Percentiles rank a stretch among this genome's conserved stretches.
Conservation (phyloP, 23 tunicate species). For the Ascidia mentula region DNA sequence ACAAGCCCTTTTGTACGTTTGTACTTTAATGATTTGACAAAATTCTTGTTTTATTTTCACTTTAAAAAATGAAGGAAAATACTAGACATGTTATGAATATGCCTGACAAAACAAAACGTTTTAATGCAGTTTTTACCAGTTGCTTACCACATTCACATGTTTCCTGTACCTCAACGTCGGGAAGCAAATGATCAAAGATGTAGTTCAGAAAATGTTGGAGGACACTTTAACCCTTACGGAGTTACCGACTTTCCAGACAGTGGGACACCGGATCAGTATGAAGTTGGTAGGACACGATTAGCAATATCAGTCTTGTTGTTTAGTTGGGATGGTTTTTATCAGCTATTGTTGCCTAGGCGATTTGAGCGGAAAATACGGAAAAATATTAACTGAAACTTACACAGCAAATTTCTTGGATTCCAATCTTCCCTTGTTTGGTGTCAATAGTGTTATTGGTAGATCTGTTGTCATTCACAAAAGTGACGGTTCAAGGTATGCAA, state of each 20-base stretch:
- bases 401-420: constrained; percentile 38
- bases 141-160: constrained; percentile 65
- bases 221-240: constrained; percentile 77
- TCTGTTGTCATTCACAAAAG: constrained; percentile 67
- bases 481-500: constrained; percentile 51
- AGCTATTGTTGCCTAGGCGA: too few relatives aligned
- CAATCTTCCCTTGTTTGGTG: constrained; percentile 81
- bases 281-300: constrained; percentile 33
- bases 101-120: too few relatives aligned
- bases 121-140: constrained; percentile 18
- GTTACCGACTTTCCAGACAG: constrained; percentile 2
- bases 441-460: constrained; percentile 75
- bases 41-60: too few relatives aligned
- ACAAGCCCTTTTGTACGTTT: too few relatives aligned
- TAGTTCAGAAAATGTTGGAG: constrained; percentile 38
- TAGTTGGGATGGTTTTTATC: too few relatives aligned
- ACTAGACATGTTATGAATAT: too few relatives aligned
- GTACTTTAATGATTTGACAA: too few relatives aligned
- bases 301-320: too few relatives aligned
- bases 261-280: constrained; percentile 48
- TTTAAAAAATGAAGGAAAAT: too few relatives aligned
- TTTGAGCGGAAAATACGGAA: constrained; percentile 43
- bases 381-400: neutral
- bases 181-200: constrained; percentile 29
- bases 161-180: constrained; percentile 67